Conservation (phyloP, 2,113 vertebrate species). For the Embiotoca jacksoni region DNA sequence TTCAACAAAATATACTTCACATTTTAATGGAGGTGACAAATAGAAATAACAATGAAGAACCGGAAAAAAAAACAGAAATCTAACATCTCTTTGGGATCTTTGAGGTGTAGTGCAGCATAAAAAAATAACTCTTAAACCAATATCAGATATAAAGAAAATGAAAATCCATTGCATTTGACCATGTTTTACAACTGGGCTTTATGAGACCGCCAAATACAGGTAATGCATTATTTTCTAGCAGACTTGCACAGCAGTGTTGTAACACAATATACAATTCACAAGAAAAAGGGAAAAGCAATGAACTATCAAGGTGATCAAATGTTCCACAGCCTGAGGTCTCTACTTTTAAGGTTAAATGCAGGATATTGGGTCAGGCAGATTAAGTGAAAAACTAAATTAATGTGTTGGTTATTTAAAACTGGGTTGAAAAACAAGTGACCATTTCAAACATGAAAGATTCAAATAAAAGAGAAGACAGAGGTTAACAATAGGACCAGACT, state of each 20-base stretch:
- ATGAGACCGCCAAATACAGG: not conserved
- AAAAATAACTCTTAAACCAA: not conserved
- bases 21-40: slow-evolving; percentile 1
- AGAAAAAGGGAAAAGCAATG: too few species aligned
- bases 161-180: not conserved
- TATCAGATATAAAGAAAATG: not conserved
- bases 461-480: slow-evolving; percentile 3
- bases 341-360: too few species aligned
- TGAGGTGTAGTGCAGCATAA: too few species aligned
- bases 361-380: too few species aligned
- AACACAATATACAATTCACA: too few species aligned
- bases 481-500: not conserved
- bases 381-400: too few species aligned
- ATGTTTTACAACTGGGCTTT: not conserved
- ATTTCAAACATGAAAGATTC: not conserved
- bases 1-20: not conserved
- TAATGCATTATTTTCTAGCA: not conserved
- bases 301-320: too few species aligned
- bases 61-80: not conserved
- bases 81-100: not conserved
- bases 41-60: not conserved
- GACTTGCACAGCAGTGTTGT: not conserved
- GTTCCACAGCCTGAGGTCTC: too few species aligned
- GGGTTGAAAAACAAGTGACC: too few species aligned
- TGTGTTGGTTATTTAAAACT: too few species aligned